Evolutionary conservation across 2,888 invertebrate species (phyloP), one percentile per base, ranked within the genome.

Genomic region (Chrysotoxum bicinctum): DNA sequence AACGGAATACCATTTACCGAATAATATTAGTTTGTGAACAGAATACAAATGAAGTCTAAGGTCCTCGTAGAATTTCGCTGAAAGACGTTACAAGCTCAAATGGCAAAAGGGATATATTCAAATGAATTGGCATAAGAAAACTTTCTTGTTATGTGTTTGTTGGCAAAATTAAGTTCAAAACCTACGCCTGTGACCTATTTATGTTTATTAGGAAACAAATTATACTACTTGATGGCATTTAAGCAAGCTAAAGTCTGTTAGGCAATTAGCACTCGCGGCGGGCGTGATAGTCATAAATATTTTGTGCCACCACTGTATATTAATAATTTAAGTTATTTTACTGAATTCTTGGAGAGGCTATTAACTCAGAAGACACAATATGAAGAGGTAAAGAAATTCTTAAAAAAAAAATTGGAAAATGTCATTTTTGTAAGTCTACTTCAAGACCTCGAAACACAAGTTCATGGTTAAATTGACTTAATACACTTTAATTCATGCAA

Each of bases 281-380:
- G 66, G 50, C 50, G 66, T 66, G 50, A 66, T 23, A 66, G 21
- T 66, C 66, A 50, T 66, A 50, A 66, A 66, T 66, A 66, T 21
- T 66, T 66, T n/a, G 4, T 32, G 3, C 48, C 32, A 45, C 30
- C 21, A 35, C 0, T 21, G 7, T 16, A 19, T 12, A 45, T 43
- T 30, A 62, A 62, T 45, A 43, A 45, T 62, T 62, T 45, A n/a
- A 43, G 30, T 26, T 40, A n/a, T 26, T 43, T 40, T 21, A 16
- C 10, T 26, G 43, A 10, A 45, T 62, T 10, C 43, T 26, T 16
- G 21, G 4, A 16, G 1, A 45, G 16, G 14, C 26, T 19, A 30
- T 30, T 45, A 43, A 62, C 16, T 43, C 23, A 26, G 3, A 6
- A 21, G 26, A 60, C 23, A 43, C 26, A 62, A 23, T 43, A n/a